phyloP scores from a whole-genome alignment of 2,888 invertebrate species.

The Cephus nigrinus region DNA sequence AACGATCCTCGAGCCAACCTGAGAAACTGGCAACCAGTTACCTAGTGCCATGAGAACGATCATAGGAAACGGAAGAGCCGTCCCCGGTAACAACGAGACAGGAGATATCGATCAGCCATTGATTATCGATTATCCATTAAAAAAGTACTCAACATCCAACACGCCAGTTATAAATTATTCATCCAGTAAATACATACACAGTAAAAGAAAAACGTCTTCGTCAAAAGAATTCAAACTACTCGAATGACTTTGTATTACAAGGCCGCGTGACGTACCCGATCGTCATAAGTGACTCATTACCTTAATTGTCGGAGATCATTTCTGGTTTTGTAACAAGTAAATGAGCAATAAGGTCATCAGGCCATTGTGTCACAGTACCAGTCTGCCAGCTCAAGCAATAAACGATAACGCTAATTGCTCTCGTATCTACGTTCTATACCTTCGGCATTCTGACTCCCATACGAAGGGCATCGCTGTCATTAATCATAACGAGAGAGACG shows the following conservation, averaged over 20 bases:
- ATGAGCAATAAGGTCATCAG: neutral
- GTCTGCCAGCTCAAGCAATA: neutral
- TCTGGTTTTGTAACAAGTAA: neutral
- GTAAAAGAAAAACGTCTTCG: neutral
- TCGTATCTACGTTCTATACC: constrained; percentile 2
- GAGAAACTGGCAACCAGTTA: neutral
- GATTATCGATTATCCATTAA: neutral
- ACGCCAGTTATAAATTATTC: neutral
- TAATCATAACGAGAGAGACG: constrained; percentile 7
- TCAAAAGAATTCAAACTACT: neutral
- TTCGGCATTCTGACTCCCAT: neutral
- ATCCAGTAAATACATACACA: neutral
- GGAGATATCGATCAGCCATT: neutral
- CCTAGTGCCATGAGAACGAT: neutral
- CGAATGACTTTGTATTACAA: neutral
- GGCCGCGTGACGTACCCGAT: neutral
- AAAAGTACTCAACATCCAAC: neutral
- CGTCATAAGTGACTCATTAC: neutral
- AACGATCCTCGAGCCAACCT: neutral
- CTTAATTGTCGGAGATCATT: neutral
- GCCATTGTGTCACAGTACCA: neutral
- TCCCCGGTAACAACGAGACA: neutral
- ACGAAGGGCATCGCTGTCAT: constrained; percentile 16
- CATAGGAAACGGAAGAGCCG: neutral
- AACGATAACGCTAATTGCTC: constrained; percentile 21